These are phyloP conservation scores for Sinella curviseta DNA, from an alignment of 1,140 invertebrate species.

Conservation along the genomic window DNA sequence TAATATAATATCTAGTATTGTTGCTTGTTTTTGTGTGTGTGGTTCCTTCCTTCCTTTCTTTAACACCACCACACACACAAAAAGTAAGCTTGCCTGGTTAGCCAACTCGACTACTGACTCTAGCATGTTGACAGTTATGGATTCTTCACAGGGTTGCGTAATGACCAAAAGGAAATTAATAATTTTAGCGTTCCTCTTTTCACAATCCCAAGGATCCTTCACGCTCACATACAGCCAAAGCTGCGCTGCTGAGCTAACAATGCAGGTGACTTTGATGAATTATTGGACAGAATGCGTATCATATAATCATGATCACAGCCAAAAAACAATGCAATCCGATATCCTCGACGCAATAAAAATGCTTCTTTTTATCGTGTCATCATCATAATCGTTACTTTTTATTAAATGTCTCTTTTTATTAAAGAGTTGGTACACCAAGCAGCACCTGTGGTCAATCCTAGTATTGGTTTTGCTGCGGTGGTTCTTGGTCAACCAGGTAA, in stretches of 20 bases:
- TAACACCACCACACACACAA: too few species aligned
- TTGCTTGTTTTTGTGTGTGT: neutral
- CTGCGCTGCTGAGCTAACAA: neutral
- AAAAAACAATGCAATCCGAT: too few species aligned
- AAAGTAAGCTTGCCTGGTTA: too few species aligned
- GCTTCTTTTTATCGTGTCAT: neutral
- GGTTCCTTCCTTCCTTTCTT: neutral
- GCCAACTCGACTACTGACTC: too few species aligned
- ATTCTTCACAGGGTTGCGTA: neutral
- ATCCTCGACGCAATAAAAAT: too few species aligned
- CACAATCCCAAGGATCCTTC: neutral
- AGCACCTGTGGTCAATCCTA: too few species aligned
- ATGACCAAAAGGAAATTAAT: neutral
- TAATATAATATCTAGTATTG: neutral
- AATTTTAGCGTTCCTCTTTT: neutral
- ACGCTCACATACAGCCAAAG: neutral
- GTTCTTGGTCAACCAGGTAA: constrained; percentile 27
- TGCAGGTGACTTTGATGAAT: neutral
- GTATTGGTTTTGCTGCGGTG: too few species aligned
- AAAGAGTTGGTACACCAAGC: too few species aligned
- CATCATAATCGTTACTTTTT: neutral
- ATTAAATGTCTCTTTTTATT: too few species aligned
- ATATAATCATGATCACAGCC: neutral
- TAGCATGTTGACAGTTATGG: neutral
- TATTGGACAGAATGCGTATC: neutral